Conservation (phyloP, 2,113 vertebrate species). For the Semicossyphus pulcher region DNA sequence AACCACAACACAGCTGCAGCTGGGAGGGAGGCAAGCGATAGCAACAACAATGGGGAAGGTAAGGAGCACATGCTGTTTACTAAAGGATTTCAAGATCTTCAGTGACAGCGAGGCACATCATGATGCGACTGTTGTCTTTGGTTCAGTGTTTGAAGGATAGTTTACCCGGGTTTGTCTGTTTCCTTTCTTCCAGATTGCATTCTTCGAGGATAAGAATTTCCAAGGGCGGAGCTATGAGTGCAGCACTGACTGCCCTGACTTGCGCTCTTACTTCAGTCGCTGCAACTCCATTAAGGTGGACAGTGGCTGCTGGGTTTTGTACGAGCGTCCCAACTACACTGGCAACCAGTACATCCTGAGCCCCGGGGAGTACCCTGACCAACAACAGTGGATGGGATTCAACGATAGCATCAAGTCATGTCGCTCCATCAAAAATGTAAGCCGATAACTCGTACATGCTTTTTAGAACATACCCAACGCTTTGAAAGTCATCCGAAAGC, state of each 20-base stretch:
- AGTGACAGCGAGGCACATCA: not conserved
- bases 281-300: constrained; percentile 81
- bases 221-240: constrained; percentile 75
- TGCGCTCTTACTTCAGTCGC: constrained; percentile 73
- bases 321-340: constrained; percentile 71
- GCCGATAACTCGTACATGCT: not conserved
- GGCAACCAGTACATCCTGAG: constrained; percentile 77
- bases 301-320: constrained; percentile 79
- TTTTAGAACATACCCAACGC: not conserved
- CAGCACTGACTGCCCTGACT: constrained; percentile 71
- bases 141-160: not conserved
- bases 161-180: constrained; percentile 9
- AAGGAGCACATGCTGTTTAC: constrained; percentile 32
- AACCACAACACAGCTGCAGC: constrained; percentile 64
- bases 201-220: constrained; percentile 78
- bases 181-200: constrained; percentile 62
- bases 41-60: constrained; percentile 73
- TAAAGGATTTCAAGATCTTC: not conserved
- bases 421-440: constrained; percentile 72
- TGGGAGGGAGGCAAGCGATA: constrained; percentile 56
- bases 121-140: too few relatives aligned
- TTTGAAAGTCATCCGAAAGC: not conserved
- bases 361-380: constrained; percentile 77
- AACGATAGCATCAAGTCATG: constrained; percentile 77
- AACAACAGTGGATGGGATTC: constrained; percentile 76